phyloP scores from a whole-genome alignment of 2,888 invertebrate species.

The Perizoma flavofasciatum region DNA sequence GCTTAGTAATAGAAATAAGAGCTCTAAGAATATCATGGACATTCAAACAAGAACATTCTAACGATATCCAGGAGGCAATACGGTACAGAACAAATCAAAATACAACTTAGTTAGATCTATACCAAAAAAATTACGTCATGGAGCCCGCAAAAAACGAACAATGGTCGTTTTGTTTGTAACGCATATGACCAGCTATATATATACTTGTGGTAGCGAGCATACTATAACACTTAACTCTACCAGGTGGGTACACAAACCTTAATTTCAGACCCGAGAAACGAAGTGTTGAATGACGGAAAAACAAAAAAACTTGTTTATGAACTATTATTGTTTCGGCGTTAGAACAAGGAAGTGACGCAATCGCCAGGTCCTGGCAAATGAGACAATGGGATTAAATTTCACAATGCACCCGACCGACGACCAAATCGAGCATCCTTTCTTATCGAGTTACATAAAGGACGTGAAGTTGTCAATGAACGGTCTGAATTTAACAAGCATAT shows the following conservation, averaged over 20 bases:
- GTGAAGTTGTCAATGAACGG: slow-evolving; percentile 28
- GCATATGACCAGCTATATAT: slow-evolving; percentile 3
- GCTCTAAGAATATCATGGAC: not conserved
- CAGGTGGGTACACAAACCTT: slow-evolving; percentile 9
- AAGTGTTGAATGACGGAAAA: slow-evolving; percentile 29
- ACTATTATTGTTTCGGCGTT: slow-evolving; percentile 50
- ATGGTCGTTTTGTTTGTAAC: slow-evolving; percentile 24
- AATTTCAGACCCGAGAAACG: slow-evolving; percentile 30
- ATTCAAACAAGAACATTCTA: too few relatives aligned
- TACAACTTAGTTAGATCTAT: too few relatives aligned
- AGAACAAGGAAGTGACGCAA: slow-evolving; percentile 59
- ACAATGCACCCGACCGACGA: slow-evolving; percentile 42
- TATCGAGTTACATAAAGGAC: slow-evolving; percentile 46
- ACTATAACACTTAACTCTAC: slow-evolving; percentile 2
- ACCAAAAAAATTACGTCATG: slow-evolving; percentile 10
- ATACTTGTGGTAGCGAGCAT: too few relatives aligned
- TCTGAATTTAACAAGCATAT: too few relatives aligned
- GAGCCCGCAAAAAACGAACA: slow-evolving; percentile 31
- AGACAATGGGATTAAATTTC: slow-evolving; percentile 37
- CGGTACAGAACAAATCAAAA: too few relatives aligned
- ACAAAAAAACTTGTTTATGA: slow-evolving; percentile 52
- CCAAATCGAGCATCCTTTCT: slow-evolving; percentile 41
- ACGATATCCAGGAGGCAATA: too few relatives aligned
- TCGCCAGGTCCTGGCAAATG: slow-evolving; percentile 26
- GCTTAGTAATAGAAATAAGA: not conserved